Percentiles rank a stretch among this genome's conserved stretches.
Conservation (phyloP, 2,797 vertebrate species). For the Catharus ustulatus region DNA sequence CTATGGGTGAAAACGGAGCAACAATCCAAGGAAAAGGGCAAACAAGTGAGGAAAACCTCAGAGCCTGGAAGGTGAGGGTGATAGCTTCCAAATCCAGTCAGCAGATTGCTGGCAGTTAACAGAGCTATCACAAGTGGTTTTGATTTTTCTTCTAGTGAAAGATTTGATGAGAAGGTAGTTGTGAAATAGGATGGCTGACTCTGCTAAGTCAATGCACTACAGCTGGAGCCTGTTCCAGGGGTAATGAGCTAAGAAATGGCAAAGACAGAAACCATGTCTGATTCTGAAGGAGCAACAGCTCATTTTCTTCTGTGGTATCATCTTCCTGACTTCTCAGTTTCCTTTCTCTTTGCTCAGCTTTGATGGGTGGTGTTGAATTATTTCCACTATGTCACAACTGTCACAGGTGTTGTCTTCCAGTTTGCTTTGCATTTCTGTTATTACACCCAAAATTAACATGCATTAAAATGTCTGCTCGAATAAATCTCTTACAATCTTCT, state of each 20-base stretch:
- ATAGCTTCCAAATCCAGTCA: not conserved
- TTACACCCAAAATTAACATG: not conserved
- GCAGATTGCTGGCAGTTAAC: not conserved
- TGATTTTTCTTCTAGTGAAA: not conserved
- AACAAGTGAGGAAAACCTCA: not conserved
- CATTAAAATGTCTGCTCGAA: not conserved
- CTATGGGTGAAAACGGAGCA: not conserved
- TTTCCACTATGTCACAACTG: not conserved
- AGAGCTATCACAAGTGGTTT: not conserved
- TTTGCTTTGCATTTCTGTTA: not conserved
- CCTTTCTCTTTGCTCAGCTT: not conserved
- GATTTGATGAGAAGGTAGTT: not conserved
- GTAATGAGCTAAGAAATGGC: slow-evolving; percentile 32
- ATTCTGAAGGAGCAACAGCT: not conserved
- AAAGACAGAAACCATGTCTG: not conserved
- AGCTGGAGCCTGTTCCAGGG: slow-evolving; percentile 4
- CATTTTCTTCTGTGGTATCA: not conserved
- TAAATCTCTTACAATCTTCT: not conserved
- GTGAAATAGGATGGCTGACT: not conserved
- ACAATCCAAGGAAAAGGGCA: not conserved
- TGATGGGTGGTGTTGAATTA: not conserved
- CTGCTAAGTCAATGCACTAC: not conserved
- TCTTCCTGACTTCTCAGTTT: not conserved
- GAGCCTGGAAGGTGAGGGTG: not conserved
- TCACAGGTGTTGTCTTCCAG: not conserved